Conservation (phyloP, 2,113 vertebrate genomes). For the Anhinga anhinga region DNA sequence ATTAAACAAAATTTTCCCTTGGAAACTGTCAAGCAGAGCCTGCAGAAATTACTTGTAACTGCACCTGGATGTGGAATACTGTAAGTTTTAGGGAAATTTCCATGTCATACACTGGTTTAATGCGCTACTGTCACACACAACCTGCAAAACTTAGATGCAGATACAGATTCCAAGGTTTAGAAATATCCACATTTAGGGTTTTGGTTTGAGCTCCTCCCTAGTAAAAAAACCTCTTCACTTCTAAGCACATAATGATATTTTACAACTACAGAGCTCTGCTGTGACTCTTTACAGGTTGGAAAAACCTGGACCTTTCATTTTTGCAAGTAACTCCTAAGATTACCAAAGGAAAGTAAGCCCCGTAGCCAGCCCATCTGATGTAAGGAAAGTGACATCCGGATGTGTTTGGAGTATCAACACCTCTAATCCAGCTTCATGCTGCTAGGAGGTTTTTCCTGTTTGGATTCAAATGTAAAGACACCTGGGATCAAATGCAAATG, state of each 20-base stretch:
- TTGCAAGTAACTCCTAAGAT: not conserved
- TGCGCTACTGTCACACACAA: not conserved
- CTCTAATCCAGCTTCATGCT: not conserved
- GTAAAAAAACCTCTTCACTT: not conserved
- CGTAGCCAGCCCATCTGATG: not conserved
- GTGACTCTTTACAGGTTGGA: not conserved
- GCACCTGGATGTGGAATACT: not conserved
- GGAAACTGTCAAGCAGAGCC: not conserved
- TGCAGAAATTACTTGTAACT: not conserved
- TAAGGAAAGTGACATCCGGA: not conserved
- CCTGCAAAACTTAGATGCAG: not conserved
- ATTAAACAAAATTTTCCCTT: slow-evolving; percentile 3
- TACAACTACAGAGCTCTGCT: not conserved
- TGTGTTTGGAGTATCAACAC: not conserved
- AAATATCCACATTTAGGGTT: not conserved
- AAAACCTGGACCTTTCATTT: not conserved
- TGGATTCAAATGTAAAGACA: slow-evolving; percentile 16
- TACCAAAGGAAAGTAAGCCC: not conserved
- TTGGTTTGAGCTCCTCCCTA: not conserved
- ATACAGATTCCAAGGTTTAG: not conserved
- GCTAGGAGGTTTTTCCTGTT: slow-evolving; percentile 28
- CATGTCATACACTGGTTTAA: not conserved
- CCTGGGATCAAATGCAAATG: not conserved
- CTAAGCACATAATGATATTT: not conserved
- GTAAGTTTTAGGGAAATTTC: slow-evolving; percentile 10